Evolutionary conservation across 1,140 invertebrate species (phyloP).

Genomic region (Bombus huntii): DNA sequence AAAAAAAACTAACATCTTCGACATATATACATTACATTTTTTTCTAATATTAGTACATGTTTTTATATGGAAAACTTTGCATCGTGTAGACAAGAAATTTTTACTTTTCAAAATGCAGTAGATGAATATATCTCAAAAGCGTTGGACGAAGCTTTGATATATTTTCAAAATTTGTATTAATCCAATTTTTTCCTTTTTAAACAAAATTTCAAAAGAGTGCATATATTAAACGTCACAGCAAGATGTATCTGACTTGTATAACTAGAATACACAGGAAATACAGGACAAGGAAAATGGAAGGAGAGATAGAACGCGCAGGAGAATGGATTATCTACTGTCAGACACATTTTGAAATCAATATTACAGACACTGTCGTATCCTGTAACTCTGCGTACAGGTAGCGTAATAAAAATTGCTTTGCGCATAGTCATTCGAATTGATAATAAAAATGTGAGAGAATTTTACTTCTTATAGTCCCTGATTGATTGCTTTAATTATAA

Average conservation of each 20-base stretch:
- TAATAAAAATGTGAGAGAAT: background rate
- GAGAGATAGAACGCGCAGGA: background rate
- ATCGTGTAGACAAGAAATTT: background rate
- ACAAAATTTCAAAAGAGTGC: background rate
- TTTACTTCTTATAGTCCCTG: background rate
- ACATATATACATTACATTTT: background rate
- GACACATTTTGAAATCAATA: slow-evolving; percentile 8
- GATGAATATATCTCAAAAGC: background rate
- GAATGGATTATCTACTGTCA: slow-evolving; percentile 13
- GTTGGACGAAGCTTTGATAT: background rate
- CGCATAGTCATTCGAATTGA: background rate
- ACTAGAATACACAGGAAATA: background rate
- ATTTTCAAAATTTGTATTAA: background rate
- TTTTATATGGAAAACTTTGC: background rate
- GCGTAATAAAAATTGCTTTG: background rate
- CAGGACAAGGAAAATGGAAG: background rate
- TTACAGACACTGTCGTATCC: background rate
- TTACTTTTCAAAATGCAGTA: background rate
- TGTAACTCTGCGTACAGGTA: background rate
- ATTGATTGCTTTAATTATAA: background rate
- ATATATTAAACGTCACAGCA: background rate
- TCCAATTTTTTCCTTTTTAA: background rate
- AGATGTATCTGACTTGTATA: slow-evolving; percentile 1
- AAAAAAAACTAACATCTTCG: background rate
- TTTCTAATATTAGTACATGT: background rate